Conservation (phyloP, 2,113 vertebrate genomes). For the Rhabdornis inornatus region DNA sequence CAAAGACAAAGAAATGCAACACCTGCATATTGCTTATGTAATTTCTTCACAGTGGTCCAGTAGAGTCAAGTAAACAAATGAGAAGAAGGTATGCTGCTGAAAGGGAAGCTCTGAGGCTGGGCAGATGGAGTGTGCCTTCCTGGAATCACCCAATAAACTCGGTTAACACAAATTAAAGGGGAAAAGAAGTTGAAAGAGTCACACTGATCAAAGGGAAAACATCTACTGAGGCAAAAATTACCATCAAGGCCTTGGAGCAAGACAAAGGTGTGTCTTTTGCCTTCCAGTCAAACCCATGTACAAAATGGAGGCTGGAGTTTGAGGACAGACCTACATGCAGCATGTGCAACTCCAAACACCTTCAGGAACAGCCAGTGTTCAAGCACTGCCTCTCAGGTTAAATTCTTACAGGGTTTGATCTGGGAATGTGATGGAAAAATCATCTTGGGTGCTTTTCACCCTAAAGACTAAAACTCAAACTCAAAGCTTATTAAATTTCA, state of each 20-base stretch:
- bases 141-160: not conserved
- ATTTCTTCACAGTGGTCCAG: constrained; percentile 20
- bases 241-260: not conserved
- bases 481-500: not conserved
- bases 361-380: not conserved
- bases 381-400: not conserved
- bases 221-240: not conserved
- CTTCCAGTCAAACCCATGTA: not conserved
- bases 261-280: not conserved
- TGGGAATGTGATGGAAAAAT: not conserved
- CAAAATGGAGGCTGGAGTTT: not conserved
- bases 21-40: not conserved
- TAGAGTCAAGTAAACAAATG: not conserved
- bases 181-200: not conserved
- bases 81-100: not conserved
- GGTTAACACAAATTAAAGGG: not conserved
- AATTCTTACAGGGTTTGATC: not conserved
- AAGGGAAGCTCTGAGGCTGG: not conserved
- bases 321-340: not conserved
- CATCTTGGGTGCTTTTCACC: not conserved
- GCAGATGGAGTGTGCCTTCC: not conserved
- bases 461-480: not conserved
- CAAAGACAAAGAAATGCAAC: not conserved
- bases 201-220: not conserved
- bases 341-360: not conserved